Conservation (phyloP, 2,113 vertebrate species). For the Terrapene triunguis region DNA sequence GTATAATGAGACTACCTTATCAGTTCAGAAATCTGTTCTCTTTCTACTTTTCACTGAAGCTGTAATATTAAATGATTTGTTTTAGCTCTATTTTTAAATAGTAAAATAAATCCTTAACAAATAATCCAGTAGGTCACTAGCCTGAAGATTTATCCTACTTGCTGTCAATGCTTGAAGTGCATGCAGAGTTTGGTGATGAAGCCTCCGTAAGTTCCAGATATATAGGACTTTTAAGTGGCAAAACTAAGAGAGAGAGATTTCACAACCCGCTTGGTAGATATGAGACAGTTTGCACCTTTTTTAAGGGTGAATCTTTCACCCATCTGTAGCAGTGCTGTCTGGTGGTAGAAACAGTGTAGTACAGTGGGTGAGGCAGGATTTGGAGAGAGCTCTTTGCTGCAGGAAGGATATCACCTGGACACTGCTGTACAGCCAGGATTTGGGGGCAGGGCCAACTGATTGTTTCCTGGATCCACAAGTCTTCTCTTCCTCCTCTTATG, state of each 20-base stretch:
- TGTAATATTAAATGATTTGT: neutral
- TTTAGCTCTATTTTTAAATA: neutral
- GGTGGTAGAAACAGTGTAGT: rapidly evolving
- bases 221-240: neutral
- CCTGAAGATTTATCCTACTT: neutral
- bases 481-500: rapidly evolving
- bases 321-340: rapidly evolving
- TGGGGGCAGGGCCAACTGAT: neutral
- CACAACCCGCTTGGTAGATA: neutral
- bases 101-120: neutral
- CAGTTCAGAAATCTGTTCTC: neutral
- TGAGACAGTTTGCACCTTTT: rapidly evolving
- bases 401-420: neutral
- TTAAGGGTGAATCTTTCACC: neutral
- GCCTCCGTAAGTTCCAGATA: neutral
- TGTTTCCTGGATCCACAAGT: neutral
- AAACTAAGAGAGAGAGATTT: neutral
- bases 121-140: neutral
- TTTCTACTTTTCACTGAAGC: neutral
- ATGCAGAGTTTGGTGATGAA: neutral
- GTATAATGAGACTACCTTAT: neutral
- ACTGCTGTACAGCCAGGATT: neutral
- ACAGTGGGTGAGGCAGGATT: neutral
- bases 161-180: neutral
- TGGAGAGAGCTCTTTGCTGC: neutral